Evolutionary conservation across 2,113 vertebrate genomes (phyloP).

Genomic region (Macquaria australasica): DNA sequence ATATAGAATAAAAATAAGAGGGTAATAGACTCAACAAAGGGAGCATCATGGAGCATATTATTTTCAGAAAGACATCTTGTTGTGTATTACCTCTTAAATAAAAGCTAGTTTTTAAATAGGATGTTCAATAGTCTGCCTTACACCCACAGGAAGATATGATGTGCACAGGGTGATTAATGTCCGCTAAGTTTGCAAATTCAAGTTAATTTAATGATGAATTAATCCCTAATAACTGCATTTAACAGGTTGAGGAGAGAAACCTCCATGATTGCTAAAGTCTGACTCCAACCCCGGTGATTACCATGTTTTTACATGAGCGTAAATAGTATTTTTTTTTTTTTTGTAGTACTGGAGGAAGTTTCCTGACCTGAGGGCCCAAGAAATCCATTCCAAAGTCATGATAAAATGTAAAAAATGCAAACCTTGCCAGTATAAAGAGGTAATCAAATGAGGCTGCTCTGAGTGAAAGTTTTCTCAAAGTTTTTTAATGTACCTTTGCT

Average conservation of each 20-base stretch:
- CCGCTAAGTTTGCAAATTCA: not conserved
- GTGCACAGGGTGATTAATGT: not conserved
- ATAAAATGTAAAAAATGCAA: not conserved
- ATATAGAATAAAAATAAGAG: not conserved
- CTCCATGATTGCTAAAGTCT: not conserved
- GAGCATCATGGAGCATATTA: not conserved
- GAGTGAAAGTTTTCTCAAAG: not conserved
- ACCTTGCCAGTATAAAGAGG: not conserved
- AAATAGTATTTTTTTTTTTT: not conserved
- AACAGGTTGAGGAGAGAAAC: not conserved
- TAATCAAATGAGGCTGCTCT: not conserved
- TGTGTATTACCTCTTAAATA: not conserved
- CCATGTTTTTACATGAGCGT: not conserved
- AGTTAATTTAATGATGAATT: not conserved
- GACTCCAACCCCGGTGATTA: not conserved
- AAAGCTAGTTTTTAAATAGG: not conserved
- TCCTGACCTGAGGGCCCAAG: not conserved
- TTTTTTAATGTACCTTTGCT: not conserved
- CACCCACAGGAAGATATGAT: too few relatives aligned
- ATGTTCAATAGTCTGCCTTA: not conserved
- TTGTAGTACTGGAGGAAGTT: not conserved
- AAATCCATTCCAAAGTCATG: not conserved
- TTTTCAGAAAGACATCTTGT: not conserved
- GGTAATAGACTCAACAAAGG: not conserved
- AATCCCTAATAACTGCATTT: not conserved